Percentiles rank a stretch among this genome's conserved stretches.
These are phyloP conservation scores for Plectrocnemia conspersa DNA, from an alignment of 1,140 invertebrate species.

Conservation along the genomic window DNA sequence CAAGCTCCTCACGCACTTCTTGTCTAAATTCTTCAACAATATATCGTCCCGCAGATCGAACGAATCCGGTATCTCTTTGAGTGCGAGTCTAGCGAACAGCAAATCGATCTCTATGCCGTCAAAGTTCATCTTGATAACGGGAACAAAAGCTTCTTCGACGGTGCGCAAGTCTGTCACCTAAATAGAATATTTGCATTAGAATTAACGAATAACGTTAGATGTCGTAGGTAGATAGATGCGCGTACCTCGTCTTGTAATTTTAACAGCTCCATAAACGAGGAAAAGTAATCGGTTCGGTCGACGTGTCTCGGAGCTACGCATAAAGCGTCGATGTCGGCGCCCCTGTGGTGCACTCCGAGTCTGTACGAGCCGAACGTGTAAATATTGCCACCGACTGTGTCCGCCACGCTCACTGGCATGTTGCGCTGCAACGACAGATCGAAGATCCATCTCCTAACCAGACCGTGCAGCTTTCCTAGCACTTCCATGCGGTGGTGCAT, in stretches of 20 bases:
- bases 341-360: slow-evolving; percentile 83
- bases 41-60: slow-evolving; percentile 87
- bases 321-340: slow-evolving; percentile 98
- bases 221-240: neutral
- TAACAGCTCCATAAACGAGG: slow-evolving; percentile 87
- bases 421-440: slow-evolving; percentile 83
- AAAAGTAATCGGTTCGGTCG: slow-evolving; percentile 90
- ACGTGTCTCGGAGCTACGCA: slow-evolving; percentile 97
- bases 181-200: slow-evolving; percentile 8
- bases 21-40: slow-evolving; percentile 92
- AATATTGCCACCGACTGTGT: slow-evolving; percentile 93
- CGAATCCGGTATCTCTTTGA: slow-evolving; percentile 85
- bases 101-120: slow-evolving; percentile 99
- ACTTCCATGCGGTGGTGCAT: slow-evolving; percentile 84
- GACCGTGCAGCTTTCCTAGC: slow-evolving; percentile 76
- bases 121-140: slow-evolving; percentile 99
- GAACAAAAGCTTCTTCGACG: slow-evolving; percentile 98
- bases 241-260: slow-evolving; percentile 82
- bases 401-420: slow-evolving; percentile 80
- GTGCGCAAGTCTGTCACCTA: slow-evolving; percentile 53
- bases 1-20: slow-evolving; percentile 92
- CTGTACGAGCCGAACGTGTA: slow-evolving; percentile 98
- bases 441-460: slow-evolving; percentile 90
- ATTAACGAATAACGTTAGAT: neutral
- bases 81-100: slow-evolving; percentile 88